Evolutionary conservation across 2,113 vertebrate genomes (phyloP), one percentile per base, ranked within the genome.

Genomic region (Oncorhynchus mykiss): DNA sequence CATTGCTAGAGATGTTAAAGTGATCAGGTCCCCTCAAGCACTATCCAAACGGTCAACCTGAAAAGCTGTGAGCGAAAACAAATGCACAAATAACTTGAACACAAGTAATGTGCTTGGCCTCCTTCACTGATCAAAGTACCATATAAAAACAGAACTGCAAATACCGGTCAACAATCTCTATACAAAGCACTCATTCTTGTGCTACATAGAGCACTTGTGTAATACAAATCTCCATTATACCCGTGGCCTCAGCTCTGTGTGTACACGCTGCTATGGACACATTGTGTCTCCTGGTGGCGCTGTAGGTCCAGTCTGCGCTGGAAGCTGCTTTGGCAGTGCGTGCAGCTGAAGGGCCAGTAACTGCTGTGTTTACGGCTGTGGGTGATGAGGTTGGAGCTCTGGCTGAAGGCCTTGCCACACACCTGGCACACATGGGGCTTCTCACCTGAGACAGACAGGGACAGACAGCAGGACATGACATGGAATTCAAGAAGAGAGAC

Each of bases 321-420:
- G 88, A 94, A 94, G 80, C 80, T 74, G 74, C 49, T 82, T 27
- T 84, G 82, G 60, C 93, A 94, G 76, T 14, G 73, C 0, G 75
- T 39, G 71, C 94, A 95, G 86, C 78, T 83, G 90, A 93, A 93
- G 0, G 92, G 91, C 76, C 83, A 81, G 80, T 90, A 90, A 76
- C 85, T 86, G 83, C 81, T 87, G 88, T 95, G 93, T 74, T 94
- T 95, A 65, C 93, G 76, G 83, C 91, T 93, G 91, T 95, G 94
- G 25, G 93, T 95, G 85, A 94, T 89, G 78, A 96, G 93, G 81
- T 94, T 93, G 3, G 95, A 94, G 86, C 91, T 94, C 64, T 94
- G 91, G 49, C 94, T 93, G 90, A 94, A 94, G 71, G 86, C 90
- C 80, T 83, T 94, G 18, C 93, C 92, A 29, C 94, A 95, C 74